A percentile compares a stretch with the other conserved stretches of the same genome.
These are phyloP conservation scores for Spilogale gracilis DNA, from an alignment of 2,113 vertebrate species.

Conservation along the genomic window DNA sequence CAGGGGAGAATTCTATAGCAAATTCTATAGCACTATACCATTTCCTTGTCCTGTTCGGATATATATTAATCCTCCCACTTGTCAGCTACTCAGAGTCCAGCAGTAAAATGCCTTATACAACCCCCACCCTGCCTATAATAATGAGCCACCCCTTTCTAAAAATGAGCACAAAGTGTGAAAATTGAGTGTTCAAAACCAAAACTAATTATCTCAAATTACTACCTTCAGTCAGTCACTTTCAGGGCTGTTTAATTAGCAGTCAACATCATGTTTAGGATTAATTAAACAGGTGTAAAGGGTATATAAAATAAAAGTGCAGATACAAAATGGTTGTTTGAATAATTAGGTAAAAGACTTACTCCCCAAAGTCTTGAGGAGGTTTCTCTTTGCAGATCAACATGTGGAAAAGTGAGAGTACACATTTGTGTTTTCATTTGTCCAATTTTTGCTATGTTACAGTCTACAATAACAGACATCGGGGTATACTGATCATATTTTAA, in stretches of 20 bases:
- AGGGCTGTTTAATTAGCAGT: conserved; percentile 84
- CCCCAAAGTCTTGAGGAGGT: conserved; percentile 72
- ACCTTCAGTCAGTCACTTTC: conserved; percentile 84
- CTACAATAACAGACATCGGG: neutral
- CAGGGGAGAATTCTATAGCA: neutral
- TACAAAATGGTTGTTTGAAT: conserved; percentile 66
- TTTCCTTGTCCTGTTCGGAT: conserved; percentile 14
- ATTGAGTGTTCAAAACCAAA: conserved; percentile 82
- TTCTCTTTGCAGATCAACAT: conserved; percentile 52
- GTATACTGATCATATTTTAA: conserved; percentile 35
- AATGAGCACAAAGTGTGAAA: conserved; percentile 84
- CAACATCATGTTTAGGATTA: conserved; percentile 82
- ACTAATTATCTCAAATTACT: conserved; percentile 86
- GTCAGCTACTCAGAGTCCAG: conserved; percentile 62
- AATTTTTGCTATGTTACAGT: neutral
- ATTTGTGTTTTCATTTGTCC: conserved; percentile 2
- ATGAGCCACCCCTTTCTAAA: conserved; percentile 80
- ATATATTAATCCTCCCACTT: conserved; percentile 48
- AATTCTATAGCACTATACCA: neutral
- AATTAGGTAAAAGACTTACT: conserved; percentile 74
- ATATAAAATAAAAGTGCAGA: conserved; percentile 80
- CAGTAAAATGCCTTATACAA: conserved; percentile 55
- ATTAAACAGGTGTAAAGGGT: conserved; percentile 85
- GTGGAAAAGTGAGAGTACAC: neutral
- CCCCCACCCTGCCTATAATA: conserved; percentile 66